These are phyloP conservation scores for Passer domesticus DNA, from an alignment of 2,113 vertebrate genomes.

Conservation along the genomic window DNA sequence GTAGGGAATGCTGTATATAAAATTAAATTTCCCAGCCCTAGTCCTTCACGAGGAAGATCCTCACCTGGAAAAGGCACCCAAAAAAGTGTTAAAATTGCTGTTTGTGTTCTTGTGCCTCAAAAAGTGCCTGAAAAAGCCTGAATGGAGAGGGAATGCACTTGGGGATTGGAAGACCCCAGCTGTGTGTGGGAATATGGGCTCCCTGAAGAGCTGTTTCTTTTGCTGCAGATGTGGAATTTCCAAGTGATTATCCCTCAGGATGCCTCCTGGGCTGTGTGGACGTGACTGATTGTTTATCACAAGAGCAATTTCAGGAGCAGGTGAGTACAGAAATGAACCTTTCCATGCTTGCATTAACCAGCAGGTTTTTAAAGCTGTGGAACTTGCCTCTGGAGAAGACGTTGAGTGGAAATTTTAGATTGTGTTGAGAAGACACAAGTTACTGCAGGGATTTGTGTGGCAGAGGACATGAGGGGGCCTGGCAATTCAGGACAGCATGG, in stretches of 20 bases:
- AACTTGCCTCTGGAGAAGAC: not conserved
- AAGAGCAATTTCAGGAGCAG: conserved; percentile 91
- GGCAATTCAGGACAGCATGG: not conserved
- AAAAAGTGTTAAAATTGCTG: not conserved
- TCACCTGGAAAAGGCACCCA: not conserved
- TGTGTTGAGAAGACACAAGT: not conserved
- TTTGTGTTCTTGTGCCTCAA: not conserved
- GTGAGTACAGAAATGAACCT: conserved; percentile 72
- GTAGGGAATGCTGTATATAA: not conserved
- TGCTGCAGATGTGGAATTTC: conserved; percentile 84
- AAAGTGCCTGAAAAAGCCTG: not conserved
- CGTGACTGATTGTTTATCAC: conserved; percentile 87
- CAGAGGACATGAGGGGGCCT: not conserved
- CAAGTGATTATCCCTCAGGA: conserved; percentile 88
- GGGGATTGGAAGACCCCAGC: not conserved
- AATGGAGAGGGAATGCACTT: not conserved
- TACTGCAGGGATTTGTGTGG: not conserved
- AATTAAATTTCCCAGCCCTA: not conserved
- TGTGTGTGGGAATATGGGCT: not conserved
- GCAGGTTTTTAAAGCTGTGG: not conserved
- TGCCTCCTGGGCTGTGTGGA: conserved; percentile 93
- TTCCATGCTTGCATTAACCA: not conserved
- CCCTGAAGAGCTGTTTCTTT: conserved; percentile 27
- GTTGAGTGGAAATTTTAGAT: not conserved
- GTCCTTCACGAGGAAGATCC: not conserved